Evolutionary conservation across 2,888 invertebrate genomes (phyloP), one percentile per base, ranked within the genome.

Genomic region (Agrilus mali): DNA sequence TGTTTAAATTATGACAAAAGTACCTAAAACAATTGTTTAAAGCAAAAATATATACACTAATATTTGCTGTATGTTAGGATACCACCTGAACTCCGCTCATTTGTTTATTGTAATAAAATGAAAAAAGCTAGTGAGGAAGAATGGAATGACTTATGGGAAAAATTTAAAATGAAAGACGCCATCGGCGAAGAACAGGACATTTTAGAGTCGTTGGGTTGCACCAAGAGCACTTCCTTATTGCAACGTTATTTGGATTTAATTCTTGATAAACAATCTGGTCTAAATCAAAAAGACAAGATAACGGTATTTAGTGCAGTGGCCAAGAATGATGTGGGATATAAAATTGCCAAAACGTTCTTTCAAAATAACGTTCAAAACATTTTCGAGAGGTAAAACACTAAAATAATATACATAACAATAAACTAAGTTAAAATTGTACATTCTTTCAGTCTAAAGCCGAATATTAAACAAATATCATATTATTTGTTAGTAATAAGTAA

Each of bases 111-210:
- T 64, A 76, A 74, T 38, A 82, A 77, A 0, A 71, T 87, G 12
- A 66, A 72, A 8, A 67, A 77, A 51, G 88, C 88, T 36, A 70
- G 72, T 7, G 74, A 77, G 48, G 64, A 67, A 0, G 79, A 83
- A 53, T 90, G 87, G 87, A 65, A 83, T 33, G 87, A 85, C 69
- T 69, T 82, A 14, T 82, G 82, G 69, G 61, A 74, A n/a, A 72
- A 78, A 43, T 82, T 80, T 55, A 66, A 70, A 50, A 66, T 66
- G 33, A 71, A 81, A 8, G 80, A 80, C 61, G 76, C 82, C 14
- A 81, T 81, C 0, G 71, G 80, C 5, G 86, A 86, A 46, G 72
- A 79, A 48, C 67, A 71, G 41, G 68, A 72, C 3, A 75, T 88
- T 31, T 69, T 86, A 34, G 58, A 60, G 8, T 74, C 83, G 0